Base-by-base conservation (phyloP, 2,113 vertebrate species). In the Coryphaenoides rupestris region DNA sequence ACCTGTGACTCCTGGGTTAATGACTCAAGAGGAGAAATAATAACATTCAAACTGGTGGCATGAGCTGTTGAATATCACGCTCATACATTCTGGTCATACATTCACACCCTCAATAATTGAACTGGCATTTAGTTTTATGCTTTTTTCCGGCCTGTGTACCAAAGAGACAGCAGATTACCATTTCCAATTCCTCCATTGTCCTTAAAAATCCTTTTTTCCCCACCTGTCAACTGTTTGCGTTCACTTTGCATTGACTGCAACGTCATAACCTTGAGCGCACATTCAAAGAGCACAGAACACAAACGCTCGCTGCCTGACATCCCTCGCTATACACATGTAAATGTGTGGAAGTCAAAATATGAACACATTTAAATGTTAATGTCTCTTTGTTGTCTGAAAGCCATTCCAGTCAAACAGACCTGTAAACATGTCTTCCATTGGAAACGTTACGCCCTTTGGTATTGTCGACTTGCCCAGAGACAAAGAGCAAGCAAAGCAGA, bases 341-440 rank as follows among this genome's bases (percentile, higher is more conserved):
- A 76, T 80, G 55, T 73, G 21, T 49, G 21, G 19, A 67, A 62
- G 63, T 45, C 69, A 14, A 60, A 58, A 53, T 59, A 57, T 16
- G 57, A 73, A 65, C 49, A 61, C 58, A 75, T 74, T 81, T 67
- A 72, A 79, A 81, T 70, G 72, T 69, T 67, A 79, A 71, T 77
- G 56, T 26, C 21, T 21, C 55, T 7, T n/a, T 23, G 68, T 24
- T 1, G 12, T 55, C 66, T 16, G 22, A 21, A 14, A 24, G 58
- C 26, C 19, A 40, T 47, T 62, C 53, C 26, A 50, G 26, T 60
- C 49, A 1, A 52, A 40, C 33, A 40, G 33, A 13, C 33, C 33
- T 7, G 33, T 40, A 40, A 40, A 40, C 33, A 40, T 10, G 33
- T 40, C 33, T 40, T 40, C 13, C 33, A 9, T 40, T 2, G 4